Conservation (phyloP, 2,888 invertebrate species). For the Caenorhabditis sp. region DNA sequence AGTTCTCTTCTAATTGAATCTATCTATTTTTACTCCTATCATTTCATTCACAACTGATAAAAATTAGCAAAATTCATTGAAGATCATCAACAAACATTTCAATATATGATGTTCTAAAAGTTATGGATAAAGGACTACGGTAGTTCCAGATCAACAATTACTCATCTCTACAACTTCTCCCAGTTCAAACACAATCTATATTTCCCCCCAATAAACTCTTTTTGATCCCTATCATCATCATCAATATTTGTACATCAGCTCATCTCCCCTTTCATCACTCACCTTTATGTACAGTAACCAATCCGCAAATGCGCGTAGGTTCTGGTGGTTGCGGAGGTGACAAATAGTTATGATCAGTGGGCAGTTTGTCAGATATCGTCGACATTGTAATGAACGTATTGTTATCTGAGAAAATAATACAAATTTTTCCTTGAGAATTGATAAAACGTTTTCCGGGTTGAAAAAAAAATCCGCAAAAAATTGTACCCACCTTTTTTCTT, state of each 20-base stretch:
- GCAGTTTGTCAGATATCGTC: conserved; percentile 37
- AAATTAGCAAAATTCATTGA: neutral
- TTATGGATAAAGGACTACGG: too few relatives aligned
- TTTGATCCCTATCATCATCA: conserved; percentile 1
- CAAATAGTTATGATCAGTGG: conserved; percentile 37
- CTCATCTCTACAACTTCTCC: too few relatives aligned
- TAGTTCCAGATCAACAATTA: too few relatives aligned
- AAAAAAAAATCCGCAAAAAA: too few relatives aligned
- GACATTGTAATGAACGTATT: conserved; percentile 41
- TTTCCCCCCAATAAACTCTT: neutral
- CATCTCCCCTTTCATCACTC: neutral
- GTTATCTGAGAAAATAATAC: neutral
- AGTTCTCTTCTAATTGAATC: too few relatives aligned
- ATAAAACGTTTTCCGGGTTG: too few relatives aligned
- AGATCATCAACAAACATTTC: neutral
- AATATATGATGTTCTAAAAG: too few relatives aligned
- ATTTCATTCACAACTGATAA: neutral
- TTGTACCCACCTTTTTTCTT: too few relatives aligned
- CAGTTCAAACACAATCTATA: too few relatives aligned
- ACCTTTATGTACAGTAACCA: conserved; percentile 42
- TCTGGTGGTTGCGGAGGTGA: conserved; percentile 26
- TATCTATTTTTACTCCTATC: too few relatives aligned
- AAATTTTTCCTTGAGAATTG: too few relatives aligned
- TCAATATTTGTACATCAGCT: neutral
- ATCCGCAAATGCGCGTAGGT: conserved; percentile 32